These are phyloP conservation scores for Rhagonycha lutea DNA, from an alignment of 2,888 invertebrate genomes.

Conservation along the genomic window DNA sequence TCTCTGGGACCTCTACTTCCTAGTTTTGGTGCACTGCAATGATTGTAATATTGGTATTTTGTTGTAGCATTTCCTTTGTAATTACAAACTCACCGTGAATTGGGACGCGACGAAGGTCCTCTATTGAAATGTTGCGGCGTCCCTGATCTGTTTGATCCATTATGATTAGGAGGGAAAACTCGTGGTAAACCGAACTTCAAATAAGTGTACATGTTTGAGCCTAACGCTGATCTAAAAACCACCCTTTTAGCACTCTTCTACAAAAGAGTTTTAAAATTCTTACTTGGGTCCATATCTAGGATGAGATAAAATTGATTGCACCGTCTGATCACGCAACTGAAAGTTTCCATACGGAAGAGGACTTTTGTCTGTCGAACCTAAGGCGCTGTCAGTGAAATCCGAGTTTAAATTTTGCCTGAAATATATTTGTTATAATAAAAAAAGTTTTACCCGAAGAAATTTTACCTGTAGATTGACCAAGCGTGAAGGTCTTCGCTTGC, in stretches of 20 bases:
- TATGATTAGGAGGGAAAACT: slow-evolving; percentile 85
- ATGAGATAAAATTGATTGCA: slow-evolving; percentile 87
- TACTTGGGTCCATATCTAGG: slow-evolving; percentile 90
- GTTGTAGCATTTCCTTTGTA: neutral
- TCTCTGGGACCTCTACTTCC: slow-evolving; percentile 70
- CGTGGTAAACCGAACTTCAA: slow-evolving; percentile 91
- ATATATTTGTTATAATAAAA: slow-evolving; percentile 19
- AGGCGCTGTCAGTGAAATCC: slow-evolving; percentile 91
- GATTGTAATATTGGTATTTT: neutral
- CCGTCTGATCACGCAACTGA: slow-evolving; percentile 89
- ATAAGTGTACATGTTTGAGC: slow-evolving; percentile 92
- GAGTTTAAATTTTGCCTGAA: slow-evolving; percentile 91
- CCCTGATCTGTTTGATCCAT: slow-evolving; percentile 71
- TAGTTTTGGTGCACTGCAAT: slow-evolving; percentile 59
- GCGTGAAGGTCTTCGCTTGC: slow-evolving; percentile 92
- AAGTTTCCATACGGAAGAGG: slow-evolving; percentile 94
- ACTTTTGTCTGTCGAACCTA: slow-evolving; percentile 91
- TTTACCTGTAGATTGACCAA: slow-evolving; percentile 90
- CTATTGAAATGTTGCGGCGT: slow-evolving; percentile 59
- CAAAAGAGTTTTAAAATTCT: slow-evolving; percentile 43
- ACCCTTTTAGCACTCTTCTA: neutral
- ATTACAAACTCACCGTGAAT: slow-evolving; percentile 51
- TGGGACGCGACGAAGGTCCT: slow-evolving; percentile 57
- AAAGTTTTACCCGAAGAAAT: neutral
- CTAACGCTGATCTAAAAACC: slow-evolving; percentile 73